phyloP scores from a whole-genome alignment of 2,113 vertebrate genomes.

The Callocephalon fimbriatum region DNA sequence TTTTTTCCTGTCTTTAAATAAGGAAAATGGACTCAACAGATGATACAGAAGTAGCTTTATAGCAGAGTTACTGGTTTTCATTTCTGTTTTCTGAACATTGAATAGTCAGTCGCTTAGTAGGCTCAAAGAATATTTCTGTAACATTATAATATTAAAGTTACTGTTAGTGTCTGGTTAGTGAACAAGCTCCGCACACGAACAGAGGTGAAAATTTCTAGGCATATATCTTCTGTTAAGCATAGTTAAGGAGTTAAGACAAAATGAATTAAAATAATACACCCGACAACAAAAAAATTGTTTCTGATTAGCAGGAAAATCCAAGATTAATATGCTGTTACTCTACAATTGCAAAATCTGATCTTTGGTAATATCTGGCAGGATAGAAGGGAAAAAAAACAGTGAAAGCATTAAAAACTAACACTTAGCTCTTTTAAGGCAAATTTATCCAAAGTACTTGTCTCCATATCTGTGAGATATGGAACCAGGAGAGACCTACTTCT shows the following conservation, averaged over 20 bases:
- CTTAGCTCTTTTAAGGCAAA: not conserved
- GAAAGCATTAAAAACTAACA: not conserved
- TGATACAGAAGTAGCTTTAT: conserved; percentile 38
- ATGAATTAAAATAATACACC: not conserved
- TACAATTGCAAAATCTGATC: conserved; percentile 40
- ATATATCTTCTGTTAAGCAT: not conserved
- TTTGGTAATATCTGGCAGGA: not conserved
- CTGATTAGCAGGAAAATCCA: conserved; percentile 39
- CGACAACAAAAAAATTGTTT: not conserved
- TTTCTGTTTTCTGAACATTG: not conserved
- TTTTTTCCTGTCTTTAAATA: not conserved
- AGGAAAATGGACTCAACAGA: conserved; percentile 58
- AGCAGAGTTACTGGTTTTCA: conserved; percentile 33
- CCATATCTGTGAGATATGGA: not conserved
- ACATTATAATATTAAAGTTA: not conserved
- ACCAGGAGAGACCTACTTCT: not conserved
- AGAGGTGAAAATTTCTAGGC: not conserved
- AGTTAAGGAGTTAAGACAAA: conserved; percentile 39
- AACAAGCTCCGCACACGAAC: not conserved
- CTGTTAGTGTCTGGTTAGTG: not conserved
- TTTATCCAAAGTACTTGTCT: not conserved
- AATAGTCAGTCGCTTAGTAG: not conserved
- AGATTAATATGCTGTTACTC: conserved; percentile 39
- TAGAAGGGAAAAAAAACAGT: not conserved
- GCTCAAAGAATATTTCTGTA: conserved; percentile 1